Evolutionary conservation across 1,140 invertebrate genomes (phyloP).

Genomic region (Coenobita brevimanus): DNA sequence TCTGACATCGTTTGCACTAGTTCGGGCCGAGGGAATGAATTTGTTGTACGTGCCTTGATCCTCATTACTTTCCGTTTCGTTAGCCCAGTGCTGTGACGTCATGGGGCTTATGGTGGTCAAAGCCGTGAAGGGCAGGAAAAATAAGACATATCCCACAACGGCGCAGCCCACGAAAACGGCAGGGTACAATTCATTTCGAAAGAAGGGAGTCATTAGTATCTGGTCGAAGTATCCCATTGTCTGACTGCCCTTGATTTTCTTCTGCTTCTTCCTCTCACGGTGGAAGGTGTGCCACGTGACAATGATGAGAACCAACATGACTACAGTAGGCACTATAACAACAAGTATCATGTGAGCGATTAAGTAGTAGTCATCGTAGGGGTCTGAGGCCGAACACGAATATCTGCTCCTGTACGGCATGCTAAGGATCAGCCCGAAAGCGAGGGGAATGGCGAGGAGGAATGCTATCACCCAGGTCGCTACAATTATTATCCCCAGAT

Average conservation of each 20-base stretch:
- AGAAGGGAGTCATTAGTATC: slow-evolving; percentile 68
- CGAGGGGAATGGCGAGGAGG: slow-evolving; percentile 35
- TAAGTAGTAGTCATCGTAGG: slow-evolving; percentile 56
- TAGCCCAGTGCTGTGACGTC: slow-evolving; percentile 58
- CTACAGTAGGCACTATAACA: slow-evolving; percentile 12
- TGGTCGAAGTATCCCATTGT: slow-evolving; percentile 63
- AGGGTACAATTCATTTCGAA: slow-evolving; percentile 63
- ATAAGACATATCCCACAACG: slow-evolving; percentile 40
- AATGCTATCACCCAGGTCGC: slow-evolving; percentile 55
- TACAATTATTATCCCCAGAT: slow-evolving; percentile 41
- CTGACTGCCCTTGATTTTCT: slow-evolving; percentile 63
- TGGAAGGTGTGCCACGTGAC: slow-evolving; percentile 50
- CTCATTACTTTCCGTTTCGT: slow-evolving; percentile 29
- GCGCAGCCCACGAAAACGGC: slow-evolving; percentile 18
- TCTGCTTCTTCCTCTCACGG: slow-evolving; percentile 60
- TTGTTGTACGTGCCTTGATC: background rate
- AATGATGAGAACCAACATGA: slow-evolving; percentile 41
- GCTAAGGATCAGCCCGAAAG: slow-evolving; percentile 46
- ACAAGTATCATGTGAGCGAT: slow-evolving; percentile 50
- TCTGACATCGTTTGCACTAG: background rate
- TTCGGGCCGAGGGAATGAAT: background rate
- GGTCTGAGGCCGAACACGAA: slow-evolving; percentile 62
- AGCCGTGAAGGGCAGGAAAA: slow-evolving; percentile 59
- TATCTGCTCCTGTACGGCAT: slow-evolving; percentile 66
- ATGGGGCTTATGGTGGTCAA: slow-evolving; percentile 54